Base-by-base conservation (phyloP, 1,140 invertebrate species). In the Macrobrachium nipponense region DNA sequence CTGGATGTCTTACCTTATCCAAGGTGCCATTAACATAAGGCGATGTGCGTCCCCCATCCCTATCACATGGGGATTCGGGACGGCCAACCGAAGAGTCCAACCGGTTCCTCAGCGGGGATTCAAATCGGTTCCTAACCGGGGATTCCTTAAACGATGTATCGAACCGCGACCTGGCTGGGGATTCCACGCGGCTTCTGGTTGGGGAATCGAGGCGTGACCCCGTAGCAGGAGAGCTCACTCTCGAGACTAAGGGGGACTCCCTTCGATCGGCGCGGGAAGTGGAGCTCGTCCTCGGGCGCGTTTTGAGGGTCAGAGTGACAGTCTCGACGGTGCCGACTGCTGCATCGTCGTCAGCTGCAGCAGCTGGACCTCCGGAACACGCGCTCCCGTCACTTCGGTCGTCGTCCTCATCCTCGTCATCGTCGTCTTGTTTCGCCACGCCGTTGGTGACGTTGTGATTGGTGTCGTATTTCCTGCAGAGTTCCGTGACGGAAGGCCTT, bases 381-480 rank as follows among this genome's bases (percentile, higher is more conserved):
- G 64, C 82, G 14, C 82, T 85, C 23, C 64, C 82, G 51, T 85
- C 82, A 17, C 82, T 85, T 12, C 64, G 60, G 27, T 83, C 72
- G 11, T 66, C 82, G 12, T 88, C 88, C 36, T 89, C 86, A 10
- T 83, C 73, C 18, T 83, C 72, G 5, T 66, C 82, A 7, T 88
- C 88, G 59, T 89, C 86, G n/a, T 83, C 80, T 17, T 88, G 86
- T 12, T 76, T 80, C 5, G 76, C 18, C 51, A 81, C 44, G 77
- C 76, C 82, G 43, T 87, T 79, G 23, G 80, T 84, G n/a, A 84
- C 81, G 75, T 87, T 89, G 51, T 83, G 86, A 72, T 89, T 89
- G 17, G 86, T 18, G 73, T 89, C 88, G 66, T 87, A 89, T 44
- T 89, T 89, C 5, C 88, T 64, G 51, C 88, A 77, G 59, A 89